These are phyloP conservation scores for Carcinoscorpius rotundicauda DNA, from an alignment of 1,140 invertebrate species.

Conservation along the genomic window DNA sequence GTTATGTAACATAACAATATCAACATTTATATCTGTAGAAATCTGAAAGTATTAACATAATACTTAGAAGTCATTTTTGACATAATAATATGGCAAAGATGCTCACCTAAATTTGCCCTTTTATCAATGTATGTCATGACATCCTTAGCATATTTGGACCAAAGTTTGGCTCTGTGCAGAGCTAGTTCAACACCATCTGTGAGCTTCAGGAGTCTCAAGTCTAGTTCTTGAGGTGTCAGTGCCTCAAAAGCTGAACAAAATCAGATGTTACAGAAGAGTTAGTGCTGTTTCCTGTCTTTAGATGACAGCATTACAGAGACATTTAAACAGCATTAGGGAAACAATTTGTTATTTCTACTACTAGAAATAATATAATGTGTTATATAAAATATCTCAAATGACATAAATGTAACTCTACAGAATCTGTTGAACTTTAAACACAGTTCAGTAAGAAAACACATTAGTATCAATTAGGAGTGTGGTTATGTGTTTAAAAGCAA, in stretches of 20 bases:
- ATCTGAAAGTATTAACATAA: background rate
- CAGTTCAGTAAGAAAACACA: no score
- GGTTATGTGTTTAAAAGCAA: no score
- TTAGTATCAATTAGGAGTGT: no score
- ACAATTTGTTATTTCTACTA: no score
- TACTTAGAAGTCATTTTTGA: background rate
- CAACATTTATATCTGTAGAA: background rate
- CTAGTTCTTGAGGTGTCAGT: constrained; percentile 29
- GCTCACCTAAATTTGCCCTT: constrained; percentile 28
- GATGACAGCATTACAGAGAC: no score
- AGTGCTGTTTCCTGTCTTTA: no score
- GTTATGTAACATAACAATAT: background rate
- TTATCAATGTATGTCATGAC: constrained; percentile 43
- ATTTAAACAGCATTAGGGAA: no score
- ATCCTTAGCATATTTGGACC: constrained; percentile 45
- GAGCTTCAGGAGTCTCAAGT: constrained; percentile 32
- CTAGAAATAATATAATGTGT: no score
- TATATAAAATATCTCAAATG: no score
- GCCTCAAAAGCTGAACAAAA: background rate
- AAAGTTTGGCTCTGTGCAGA: constrained; percentile 41
- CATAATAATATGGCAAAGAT: background rate
- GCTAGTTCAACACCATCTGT: constrained; percentile 40
- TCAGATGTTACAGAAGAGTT: no score
- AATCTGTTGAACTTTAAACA: no score
- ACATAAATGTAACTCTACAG: no score